Evolutionary conservation across 2,113 vertebrate species (phyloP).

Genomic region (Microtus ochrogaster): DNA sequence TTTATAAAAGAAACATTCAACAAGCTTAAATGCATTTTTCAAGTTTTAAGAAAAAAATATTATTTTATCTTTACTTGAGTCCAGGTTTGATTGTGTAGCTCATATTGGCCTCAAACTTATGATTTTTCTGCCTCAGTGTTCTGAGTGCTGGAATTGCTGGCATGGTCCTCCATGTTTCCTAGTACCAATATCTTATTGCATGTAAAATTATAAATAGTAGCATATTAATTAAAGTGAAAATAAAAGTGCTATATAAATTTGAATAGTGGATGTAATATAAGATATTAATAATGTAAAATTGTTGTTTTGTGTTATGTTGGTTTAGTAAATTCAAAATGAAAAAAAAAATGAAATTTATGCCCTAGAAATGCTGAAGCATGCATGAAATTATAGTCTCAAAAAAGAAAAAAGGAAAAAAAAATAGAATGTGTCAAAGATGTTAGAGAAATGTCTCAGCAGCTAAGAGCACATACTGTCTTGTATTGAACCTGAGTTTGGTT

Average conservation of each 20-base stretch:
- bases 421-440: too few relatives aligned
- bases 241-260: not conserved
- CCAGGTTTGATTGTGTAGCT: not conserved
- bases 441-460: too few relatives aligned
- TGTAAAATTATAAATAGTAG: not conserved
- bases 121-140: not conserved
- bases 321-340: not conserved
- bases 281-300: not conserved
- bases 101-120: not conserved
- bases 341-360: too few relatives aligned
- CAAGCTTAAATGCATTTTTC: not conserved
- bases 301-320: not conserved
- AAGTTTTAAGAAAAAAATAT: not conserved
- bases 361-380: too few relatives aligned
- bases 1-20: not conserved
- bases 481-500: too few relatives aligned
- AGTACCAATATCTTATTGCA: not conserved
- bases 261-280: not conserved
- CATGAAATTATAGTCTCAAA: too few relatives aligned
- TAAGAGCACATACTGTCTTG: too few relatives aligned
- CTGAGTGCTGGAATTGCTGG: not conserved
- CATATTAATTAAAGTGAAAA: not conserved
- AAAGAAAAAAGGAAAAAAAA: too few relatives aligned
- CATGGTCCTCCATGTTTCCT: not conserved
- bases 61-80: not conserved